Conservation (phyloP, 2,888 invertebrate species). For the Amphimallon solstitiale region DNA sequence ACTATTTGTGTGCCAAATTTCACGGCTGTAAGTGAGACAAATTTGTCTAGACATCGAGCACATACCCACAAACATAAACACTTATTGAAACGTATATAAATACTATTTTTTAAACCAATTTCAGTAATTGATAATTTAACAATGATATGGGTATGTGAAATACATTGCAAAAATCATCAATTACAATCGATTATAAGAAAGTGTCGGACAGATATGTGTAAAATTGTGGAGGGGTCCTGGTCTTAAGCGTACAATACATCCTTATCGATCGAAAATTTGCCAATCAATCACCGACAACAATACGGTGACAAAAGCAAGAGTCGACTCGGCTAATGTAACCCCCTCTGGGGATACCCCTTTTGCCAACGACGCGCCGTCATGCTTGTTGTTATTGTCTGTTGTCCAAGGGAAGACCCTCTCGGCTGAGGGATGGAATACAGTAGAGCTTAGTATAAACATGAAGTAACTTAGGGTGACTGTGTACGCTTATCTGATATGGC, state of each 20-base stretch:
- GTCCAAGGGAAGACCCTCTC: conserved; percentile 27
- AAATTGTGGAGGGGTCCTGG: background rate
- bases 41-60: too few relatives aligned
- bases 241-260: background rate
- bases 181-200: conserved; percentile 21
- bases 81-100: too few relatives aligned
- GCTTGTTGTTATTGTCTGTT: conserved; percentile 3
- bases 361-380: background rate
- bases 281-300: conserved; percentile 56
- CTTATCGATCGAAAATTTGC: conserved; percentile 32
- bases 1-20: too few relatives aligned
- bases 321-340: conserved; percentile 40
- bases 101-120: too few relatives aligned
- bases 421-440: conserved; percentile 20
- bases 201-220: conserved; percentile 5
- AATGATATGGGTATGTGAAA: too few relatives aligned
- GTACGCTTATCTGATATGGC: conserved; percentile 34
- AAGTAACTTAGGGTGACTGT: conserved; percentile 6
- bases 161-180: conserved; percentile 6
- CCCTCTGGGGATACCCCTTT: conserved; percentile 31
- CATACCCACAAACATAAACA: too few relatives aligned
- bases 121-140: too few relatives aligned
- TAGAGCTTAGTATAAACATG: conserved; percentile 30
- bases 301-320: conserved; percentile 57
- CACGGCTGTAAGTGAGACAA: too few relatives aligned